Percentiles rank a stretch among this genome's conserved stretches.
Evolutionary conservation across 2,888 invertebrate genomes (phyloP).

Genomic region (Polydrusus tereticollis): DNA sequence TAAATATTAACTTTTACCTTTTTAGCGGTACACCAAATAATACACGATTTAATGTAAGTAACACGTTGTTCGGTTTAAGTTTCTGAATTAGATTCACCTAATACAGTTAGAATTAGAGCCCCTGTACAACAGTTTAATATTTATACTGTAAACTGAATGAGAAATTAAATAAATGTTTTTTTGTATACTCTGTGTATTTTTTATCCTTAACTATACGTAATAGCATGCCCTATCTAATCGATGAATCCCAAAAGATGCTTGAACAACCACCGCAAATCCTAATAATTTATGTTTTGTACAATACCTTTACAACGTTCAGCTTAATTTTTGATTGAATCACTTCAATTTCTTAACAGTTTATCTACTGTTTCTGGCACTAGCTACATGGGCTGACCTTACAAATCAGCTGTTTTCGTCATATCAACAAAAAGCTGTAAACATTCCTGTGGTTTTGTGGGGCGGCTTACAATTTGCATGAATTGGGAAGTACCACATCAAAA

Average conservation of each 20-base stretch:
- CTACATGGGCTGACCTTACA: neutral
- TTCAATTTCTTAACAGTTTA: too few relatives aligned
- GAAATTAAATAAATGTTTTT: constrained; percentile 5
- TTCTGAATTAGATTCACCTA: neutral
- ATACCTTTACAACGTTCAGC: too few relatives aligned
- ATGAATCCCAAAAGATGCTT: too few relatives aligned
- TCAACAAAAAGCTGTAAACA: constrained; percentile 5
- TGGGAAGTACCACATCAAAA: too few relatives aligned
- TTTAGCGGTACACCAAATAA: too few relatives aligned
- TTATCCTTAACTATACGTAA: neutral
- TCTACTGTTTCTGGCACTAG: neutral
- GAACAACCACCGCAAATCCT: too few relatives aligned
- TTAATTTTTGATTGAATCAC: too few relatives aligned
- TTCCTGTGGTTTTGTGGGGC: constrained; percentile 3
- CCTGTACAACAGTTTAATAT: constrained; percentile 5
- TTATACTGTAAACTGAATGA: constrained; percentile 3
- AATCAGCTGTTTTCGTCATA: constrained; percentile 11
- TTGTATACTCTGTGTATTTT: neutral
- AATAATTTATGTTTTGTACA: too few relatives aligned
- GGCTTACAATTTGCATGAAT: neutral
- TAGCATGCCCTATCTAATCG: too few relatives aligned
- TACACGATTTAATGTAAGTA: too few relatives aligned
- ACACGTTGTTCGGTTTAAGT: too few relatives aligned
- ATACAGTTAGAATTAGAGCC: neutral
- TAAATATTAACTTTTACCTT: neutral